phyloP scores from a whole-genome alignment of 1,140 invertebrate genomes.

The Lamellibrachia luymesi region DNA sequence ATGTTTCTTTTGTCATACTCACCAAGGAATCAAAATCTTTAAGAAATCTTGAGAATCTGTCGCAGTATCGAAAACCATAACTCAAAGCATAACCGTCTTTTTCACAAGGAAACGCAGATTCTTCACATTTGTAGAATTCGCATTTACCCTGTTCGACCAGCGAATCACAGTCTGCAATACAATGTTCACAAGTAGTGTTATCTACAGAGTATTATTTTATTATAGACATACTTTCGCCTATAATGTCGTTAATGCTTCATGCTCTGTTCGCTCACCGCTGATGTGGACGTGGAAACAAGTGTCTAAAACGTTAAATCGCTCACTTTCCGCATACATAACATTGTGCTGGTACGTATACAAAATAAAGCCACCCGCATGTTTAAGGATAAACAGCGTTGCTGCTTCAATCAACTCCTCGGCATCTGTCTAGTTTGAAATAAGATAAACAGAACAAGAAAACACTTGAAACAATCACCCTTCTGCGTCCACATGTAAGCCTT shows the following conservation, averaged over 20 bases:
- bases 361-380: no score
- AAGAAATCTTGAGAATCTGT: neutral
- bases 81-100: conserved; percentile 1
- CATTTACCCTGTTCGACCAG: neutral
- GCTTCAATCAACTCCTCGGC: no score
- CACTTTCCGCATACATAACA: no score
- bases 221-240: no score
- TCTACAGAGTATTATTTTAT: no score
- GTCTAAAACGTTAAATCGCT: no score
- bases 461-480: neutral
- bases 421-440: no score
- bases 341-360: no score
- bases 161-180: neutral
- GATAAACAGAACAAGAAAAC: neutral
- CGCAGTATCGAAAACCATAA: conserved; percentile 7
- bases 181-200: no score
- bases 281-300: neutral
- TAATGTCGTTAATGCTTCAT: no score
- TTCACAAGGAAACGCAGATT: neutral
- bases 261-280: no score
- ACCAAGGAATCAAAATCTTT: neutral
- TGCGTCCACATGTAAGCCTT: neutral
- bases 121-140: conserved; percentile 16
- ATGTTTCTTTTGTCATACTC: neutral
- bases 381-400: no score